A percentile compares a stretch with the other conserved stretches of the same genome.
Conservation (phyloP, 2,797 vertebrate species). For the Sebastes taczanowskii region DNA sequence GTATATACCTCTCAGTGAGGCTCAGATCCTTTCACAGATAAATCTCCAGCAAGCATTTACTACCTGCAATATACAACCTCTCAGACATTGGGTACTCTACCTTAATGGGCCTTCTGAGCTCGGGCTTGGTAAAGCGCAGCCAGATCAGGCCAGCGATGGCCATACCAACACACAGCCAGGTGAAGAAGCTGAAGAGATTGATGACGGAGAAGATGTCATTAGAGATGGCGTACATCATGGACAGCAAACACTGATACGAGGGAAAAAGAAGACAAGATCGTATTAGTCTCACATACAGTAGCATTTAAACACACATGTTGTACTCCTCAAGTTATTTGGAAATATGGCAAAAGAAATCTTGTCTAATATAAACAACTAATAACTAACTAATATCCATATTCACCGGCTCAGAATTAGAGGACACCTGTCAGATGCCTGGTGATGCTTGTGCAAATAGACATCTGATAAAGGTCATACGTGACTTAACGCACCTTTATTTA, state of each 20-base stretch:
- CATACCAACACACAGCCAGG: constrained; percentile 84
- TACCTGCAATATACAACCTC: not conserved
- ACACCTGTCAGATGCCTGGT: not conserved
- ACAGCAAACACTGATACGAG: constrained; percentile 76
- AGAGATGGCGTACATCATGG: constrained; percentile 83
- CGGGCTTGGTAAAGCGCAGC: constrained; percentile 77
- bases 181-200: constrained; percentile 86
- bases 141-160: constrained; percentile 81
- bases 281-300: not conserved
- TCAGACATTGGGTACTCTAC: constrained; percentile 38
- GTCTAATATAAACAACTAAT: too few species aligned
- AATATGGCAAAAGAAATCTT: not conserved
- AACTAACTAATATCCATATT: not conserved
- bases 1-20: not conserved
- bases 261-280: not conserved
- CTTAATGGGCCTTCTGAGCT: constrained; percentile 80
- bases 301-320: not conserved
- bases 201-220: constrained; percentile 85
- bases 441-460: too few species aligned
- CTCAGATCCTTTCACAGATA: not conserved
- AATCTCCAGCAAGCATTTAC: not conserved
- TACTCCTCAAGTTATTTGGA: not conserved
- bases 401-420: not conserved
- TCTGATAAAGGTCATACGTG: not conserved
- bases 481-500: not conserved